Evolutionary conservation across 2,797 vertebrate species (phyloP), one percentile per base, ranked within the genome.

Genomic region (Acipenser transmontanus): DNA sequence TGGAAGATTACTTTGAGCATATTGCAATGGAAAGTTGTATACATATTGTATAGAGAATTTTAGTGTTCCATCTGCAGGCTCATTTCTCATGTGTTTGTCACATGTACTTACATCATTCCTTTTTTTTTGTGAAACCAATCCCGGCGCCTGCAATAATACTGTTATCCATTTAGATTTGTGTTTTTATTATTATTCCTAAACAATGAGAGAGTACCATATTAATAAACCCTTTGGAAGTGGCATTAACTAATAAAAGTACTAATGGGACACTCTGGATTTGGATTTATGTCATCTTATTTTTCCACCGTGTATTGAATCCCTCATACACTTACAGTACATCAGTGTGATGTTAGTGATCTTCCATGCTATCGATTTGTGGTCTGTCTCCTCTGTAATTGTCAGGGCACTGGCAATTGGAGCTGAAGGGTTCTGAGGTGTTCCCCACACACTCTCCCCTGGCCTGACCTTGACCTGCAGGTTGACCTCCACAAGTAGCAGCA

Each of bases 261-360:
- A 89, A 88, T 84, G 84, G 88, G 88, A 85, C 83, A 87, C 85
- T 88, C 76, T 85, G 75, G 88, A 81, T 83, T 81, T 88, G 80
- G 83, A 85, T 82, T 89, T 87, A 91, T 87, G 86, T 82, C 76
- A 80, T 79, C 82, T 78, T 76, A 83, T 87, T 76, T 87, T 86
- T 85, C 81, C 65, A 80, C 79, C 82, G 74, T 72, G 80, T 78
- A 86, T 84, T 85, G 80, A 87, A 88, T 88, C 72, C 69, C 81
- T 77, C 71, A 73, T 68, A 71, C 59, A 20, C 59, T 70, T 71
- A n/a, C 34, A 34, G 34, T 54, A 59, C 75, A 77, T 80, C 73
- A 72, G 66, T 68, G n/a, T 73, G 59, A 72, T 74, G 72, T 69
- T 71, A 77, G 62, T 78, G 77, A 80, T 79, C 73, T 64, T 60